Evolutionary conservation across 30 jellyfish, hydroid and myxozoan species (phyloP).

Genomic region (Turritopsis rubra): DNA sequence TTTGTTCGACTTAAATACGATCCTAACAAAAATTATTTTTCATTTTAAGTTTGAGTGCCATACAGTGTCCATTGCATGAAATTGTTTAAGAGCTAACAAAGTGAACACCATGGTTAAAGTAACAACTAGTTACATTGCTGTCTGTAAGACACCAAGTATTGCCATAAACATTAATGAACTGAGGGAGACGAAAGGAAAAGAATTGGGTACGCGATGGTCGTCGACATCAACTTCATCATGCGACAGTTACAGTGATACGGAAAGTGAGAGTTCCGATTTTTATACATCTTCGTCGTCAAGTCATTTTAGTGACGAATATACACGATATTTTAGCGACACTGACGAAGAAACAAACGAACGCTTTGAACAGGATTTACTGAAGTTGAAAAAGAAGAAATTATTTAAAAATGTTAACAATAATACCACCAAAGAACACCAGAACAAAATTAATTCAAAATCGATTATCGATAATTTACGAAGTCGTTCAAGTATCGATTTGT

Average conservation of each 20-base stretch:
- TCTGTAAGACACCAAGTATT: conserved; percentile 2
- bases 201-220: background rate
- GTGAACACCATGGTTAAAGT: background rate
- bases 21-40: background rate
- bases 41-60: background rate
- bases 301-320: background rate
- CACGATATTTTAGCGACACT: conserved; percentile 3
- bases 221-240: background rate
- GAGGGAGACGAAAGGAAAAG: background rate
- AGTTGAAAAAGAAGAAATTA: background rate
- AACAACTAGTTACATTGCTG: conserved; percentile 1
- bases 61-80: background rate
- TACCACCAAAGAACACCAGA: background rate
- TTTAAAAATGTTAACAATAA: background rate
- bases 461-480: background rate
- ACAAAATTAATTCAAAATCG: background rate
- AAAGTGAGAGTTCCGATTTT: background rate
- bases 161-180: background rate
- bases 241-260: background rate
- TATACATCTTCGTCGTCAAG: background rate
- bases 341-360: conserved; percentile 1
- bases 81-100: background rate
- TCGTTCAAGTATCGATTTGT: background rate
- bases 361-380: background rate
- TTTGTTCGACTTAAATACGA: background rate